Percentiles rank a stretch among this genome's conserved stretches.
Evolutionary conservation across 2,797 vertebrate genomes (phyloP).

Genomic region (Cossypha heuglini): DNA sequence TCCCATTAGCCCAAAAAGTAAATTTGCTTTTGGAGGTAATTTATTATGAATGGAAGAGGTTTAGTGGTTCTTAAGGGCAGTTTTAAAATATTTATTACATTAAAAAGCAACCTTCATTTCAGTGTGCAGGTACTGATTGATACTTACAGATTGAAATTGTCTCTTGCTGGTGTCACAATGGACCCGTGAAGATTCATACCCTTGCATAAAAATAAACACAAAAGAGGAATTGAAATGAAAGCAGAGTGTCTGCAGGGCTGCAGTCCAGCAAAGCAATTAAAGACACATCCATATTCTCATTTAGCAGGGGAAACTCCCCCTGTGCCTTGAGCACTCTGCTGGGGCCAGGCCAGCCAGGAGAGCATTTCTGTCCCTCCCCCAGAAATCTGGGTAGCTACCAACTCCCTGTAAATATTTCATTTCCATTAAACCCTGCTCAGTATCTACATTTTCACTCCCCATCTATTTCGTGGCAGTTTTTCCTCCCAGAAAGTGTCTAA

Average conservation of each 20-base stretch:
- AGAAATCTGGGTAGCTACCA: not conserved
- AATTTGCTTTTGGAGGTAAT: not conserved
- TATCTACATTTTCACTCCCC: not conserved
- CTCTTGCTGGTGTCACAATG: not conserved
- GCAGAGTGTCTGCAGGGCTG: not conserved
- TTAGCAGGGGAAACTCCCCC: not conserved
- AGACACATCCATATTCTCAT: not conserved
- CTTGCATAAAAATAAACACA: not conserved
- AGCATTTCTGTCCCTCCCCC: not conserved
- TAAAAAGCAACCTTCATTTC: not conserved
- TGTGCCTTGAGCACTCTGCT: not conserved
- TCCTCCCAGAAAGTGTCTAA: not conserved
- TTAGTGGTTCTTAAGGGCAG: not conserved
- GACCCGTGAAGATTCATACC: not conserved
- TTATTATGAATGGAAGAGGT: not conserved
- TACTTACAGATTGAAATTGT: not conserved
- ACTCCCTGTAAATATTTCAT: not conserved
- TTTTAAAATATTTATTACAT: not conserved
- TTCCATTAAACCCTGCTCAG: not conserved
- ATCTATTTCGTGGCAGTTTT: rapidly evolving
- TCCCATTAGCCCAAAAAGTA: not conserved
- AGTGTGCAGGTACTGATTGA: not conserved
- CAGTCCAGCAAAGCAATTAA: not conserved
- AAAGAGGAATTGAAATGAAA: not conserved
- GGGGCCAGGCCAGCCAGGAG: not conserved